phyloP scores from a whole-genome alignment of 2,797 vertebrate genomes.

The Micrastur ruficollis region DNA sequence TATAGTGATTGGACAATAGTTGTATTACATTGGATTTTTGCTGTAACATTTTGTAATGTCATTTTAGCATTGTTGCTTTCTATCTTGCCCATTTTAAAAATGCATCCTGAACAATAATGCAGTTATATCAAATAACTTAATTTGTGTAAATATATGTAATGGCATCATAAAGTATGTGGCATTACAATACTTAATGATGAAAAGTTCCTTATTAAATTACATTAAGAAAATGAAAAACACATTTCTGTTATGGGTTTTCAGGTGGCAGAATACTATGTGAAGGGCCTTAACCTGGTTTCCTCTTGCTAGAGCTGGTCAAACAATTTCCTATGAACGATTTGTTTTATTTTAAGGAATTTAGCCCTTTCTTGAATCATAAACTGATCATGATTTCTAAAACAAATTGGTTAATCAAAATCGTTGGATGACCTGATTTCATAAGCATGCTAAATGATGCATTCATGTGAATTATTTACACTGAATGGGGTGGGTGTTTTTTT shows the following conservation, averaged over 20 bases:
- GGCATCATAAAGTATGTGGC: conserved; percentile 57
- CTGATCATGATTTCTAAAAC: neutral
- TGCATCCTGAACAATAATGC: conserved; percentile 62
- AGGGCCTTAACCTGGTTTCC: conserved; percentile 28
- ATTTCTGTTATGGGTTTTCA: conserved; percentile 54
- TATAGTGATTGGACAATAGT: conserved; percentile 19
- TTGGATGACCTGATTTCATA: neutral
- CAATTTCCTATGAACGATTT: neutral
- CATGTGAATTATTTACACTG: neutral
- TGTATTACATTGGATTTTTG: conserved; percentile 56
- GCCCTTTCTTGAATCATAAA: neutral
- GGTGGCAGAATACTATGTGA: conserved; percentile 39
- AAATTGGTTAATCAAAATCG: neutral
- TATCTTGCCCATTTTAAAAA: conserved; percentile 59
- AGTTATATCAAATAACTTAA: conserved; percentile 59
- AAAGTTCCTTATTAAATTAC: conserved; percentile 65
- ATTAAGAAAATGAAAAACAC: conserved; percentile 69
- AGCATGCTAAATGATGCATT: neutral
- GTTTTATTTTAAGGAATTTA: conserved; percentile 48
- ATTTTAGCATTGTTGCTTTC: conserved; percentile 57
- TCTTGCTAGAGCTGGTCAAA: conserved; percentile 32
- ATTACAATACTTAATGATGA: conserved; percentile 67
- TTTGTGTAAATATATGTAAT: conserved; percentile 63
- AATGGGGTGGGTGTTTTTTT: fast-evolving
- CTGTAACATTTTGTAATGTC: conserved; percentile 50